Evolutionary conservation across 1,140 invertebrate species (phyloP), one percentile per base, ranked within the genome.

Genomic region (Trachymyrmex septentrionalis): DNA sequence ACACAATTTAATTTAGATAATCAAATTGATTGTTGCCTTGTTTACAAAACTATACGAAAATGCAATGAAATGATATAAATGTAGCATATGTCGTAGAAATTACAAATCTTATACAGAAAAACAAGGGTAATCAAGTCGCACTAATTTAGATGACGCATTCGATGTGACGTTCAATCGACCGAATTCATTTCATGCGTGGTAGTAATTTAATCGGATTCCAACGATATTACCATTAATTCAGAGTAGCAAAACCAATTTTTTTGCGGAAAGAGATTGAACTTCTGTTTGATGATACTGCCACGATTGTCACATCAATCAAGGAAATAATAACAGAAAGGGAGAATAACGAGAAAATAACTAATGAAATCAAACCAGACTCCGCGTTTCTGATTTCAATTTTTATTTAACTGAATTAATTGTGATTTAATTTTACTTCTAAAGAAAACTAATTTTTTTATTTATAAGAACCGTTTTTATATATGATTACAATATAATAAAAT

Each of bases 121-220:
- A 59, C 69, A 55, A 38, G 24, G 24, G 12, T 30, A 27, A 73
- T 84, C 50, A 75, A 84, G 24, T 84, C 73, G 50, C 19, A 75
- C 38, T 84, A 84, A 84, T 84, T 61, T 75, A 50, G 69, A 84
- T 61, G 67, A 50, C n/a, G 55, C 24, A 6, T 73, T 44, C 67
- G 48, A 3, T 14, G 3, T 16, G 34, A 9, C 38, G 2, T 50
- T 75, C 38, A 19, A 61, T 27, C 50, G 14, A 30, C 0, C 24
- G n/a, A 84, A 75, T 84, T 57, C 57, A 82, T 73, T 73, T 73
- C 67, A 61, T 24, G 69, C 73, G 55, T 27, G 44, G 38, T 9
- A 50, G n/a, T 19, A n/a, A 75, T 73, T 84, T 75, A 84, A 84
- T 63, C 50, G 69, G n/a, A 84, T 75, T 1, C 27, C 27, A n/a